Evolutionary conservation across 2,797 vertebrate genomes (phyloP), one percentile per base, ranked within the genome.

Genomic region (Eutrigla gurnardus): DNA sequence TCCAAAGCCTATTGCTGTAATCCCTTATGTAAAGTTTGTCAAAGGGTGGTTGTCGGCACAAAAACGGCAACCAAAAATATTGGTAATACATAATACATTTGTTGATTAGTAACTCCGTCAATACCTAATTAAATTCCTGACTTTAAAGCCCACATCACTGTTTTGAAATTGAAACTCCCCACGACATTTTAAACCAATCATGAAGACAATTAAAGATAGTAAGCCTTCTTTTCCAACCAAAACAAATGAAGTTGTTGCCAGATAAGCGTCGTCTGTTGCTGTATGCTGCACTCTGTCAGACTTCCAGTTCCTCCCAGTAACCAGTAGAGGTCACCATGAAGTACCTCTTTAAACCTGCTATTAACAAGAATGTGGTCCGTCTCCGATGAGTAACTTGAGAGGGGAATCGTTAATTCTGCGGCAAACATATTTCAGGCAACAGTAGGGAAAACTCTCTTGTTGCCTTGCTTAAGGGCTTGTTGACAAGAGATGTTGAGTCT

Each of bases 321-420:
- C 70, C 81, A 77, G 15, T 46, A 77, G 80, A 75, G 67, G 70
- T 36, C 81, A 47, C 33, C 4, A 35, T 42, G 33, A 9, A 35
- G 50, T 55, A 50, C 52, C 14, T 50, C 15, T 57, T 33, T 14
- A 33, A 47, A 55, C 45, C 8, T 52, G 25, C 3, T 13, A 3
- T 32, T 40, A 7, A 49, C 52, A 50, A 15, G n/a, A 33, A 4
- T 37, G 7, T 8, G 13, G 6, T 39, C 14, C 39, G 1, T 53
- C 5, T 25, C 1, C 25, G 1, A 25, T 25, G 4, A 46, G 11
- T 17, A 33, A 60, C 12, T n/a, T 25, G 25, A 25, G 25, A 25
- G 25, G 25, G 25, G 25, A 25, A 25, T 25, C 25, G 25, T 25
- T 25, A 25, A 25, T 25, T 25, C 25, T 25, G 25, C 2, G 25